phyloP scores from a whole-genome alignment of 2,888 invertebrate species.

The Drosophila paranaensis region DNA sequence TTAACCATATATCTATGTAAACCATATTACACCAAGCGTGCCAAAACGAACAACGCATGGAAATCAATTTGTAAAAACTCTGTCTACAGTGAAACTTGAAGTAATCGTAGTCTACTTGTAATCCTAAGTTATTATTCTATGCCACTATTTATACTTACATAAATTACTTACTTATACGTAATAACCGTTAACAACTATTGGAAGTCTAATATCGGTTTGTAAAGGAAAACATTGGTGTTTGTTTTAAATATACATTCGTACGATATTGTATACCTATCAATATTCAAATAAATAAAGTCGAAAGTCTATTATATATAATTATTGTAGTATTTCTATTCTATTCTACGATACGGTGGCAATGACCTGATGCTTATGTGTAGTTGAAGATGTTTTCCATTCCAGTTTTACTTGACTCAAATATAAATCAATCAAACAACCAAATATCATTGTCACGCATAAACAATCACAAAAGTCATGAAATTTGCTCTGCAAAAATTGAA shows the following conservation, averaged over 20 bases:
- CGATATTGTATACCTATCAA: constrained; percentile 40
- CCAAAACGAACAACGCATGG: constrained; percentile 65
- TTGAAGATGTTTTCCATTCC: neutral
- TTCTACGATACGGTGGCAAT: no score
- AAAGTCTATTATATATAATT: constrained; percentile 14
- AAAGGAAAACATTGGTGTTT: constrained; percentile 70
- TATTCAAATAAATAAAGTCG: constrained; percentile 53
- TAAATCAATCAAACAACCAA: neutral
- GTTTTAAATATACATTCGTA: constrained; percentile 62
- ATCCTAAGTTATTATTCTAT: constrained; percentile 39
- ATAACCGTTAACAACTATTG: constrained; percentile 30
- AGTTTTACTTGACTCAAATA: no score
- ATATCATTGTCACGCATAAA: neutral
- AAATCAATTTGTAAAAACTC: constrained; percentile 66
- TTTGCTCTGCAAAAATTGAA: neutral
- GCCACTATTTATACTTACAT: constrained; percentile 49
- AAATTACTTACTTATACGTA: constrained; percentile 36
- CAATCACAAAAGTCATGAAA: neutral
- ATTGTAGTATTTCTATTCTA: neutral
- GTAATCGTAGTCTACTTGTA: constrained; percentile 53
- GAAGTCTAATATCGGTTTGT: constrained; percentile 43
- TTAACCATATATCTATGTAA: constrained; percentile 23
- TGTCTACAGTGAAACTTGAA: constrained; percentile 56
- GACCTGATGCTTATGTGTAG: neutral
- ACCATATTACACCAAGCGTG: constrained; percentile 63